Evolutionary conservation across 2,888 invertebrate genomes (phyloP).

Genomic region (Salticus scenicus): DNA sequence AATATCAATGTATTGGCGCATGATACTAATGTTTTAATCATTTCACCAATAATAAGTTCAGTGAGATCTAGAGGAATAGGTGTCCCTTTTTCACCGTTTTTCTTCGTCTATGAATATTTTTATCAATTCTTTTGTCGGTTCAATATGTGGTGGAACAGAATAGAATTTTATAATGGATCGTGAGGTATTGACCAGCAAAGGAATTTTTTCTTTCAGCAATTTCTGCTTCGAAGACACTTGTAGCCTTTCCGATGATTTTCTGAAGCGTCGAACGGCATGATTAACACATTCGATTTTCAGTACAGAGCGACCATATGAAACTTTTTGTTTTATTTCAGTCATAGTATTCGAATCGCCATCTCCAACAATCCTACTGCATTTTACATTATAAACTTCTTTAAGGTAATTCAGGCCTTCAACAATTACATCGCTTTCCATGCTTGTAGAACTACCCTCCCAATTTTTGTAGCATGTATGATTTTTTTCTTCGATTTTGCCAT

Average conservation of each 20-base stretch:
- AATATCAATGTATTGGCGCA: slow-evolving; percentile 10
- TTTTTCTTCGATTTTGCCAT: background rate
- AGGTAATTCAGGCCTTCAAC: background rate
- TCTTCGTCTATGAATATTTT: too few relatives aligned
- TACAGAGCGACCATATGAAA: background rate
- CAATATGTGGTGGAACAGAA: background rate
- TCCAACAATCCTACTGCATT: background rate
- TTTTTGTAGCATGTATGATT: background rate
- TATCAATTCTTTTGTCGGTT: background rate
- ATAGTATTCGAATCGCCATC: slow-evolving; percentile 27
- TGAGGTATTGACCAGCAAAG: background rate
- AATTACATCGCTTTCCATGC: slow-evolving; percentile 19
- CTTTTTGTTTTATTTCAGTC: background rate
- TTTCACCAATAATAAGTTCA: background rate
- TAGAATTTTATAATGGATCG: background rate
- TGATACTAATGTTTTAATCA: background rate
- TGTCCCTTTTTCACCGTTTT: too few relatives aligned
- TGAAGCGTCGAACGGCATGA: slow-evolving; percentile 8
- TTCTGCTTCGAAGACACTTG: background rate
- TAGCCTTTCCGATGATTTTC: background rate
- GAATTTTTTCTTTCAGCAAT: background rate
- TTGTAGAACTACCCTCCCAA: slow-evolving; percentile 9
- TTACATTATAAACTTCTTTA: background rate
- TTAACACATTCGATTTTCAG: slow-evolving; percentile 25
- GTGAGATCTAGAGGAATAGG: too few relatives aligned